Evolutionary conservation across 1,140 invertebrate genomes (phyloP).

Genomic region (Bombus sylvicola): DNA sequence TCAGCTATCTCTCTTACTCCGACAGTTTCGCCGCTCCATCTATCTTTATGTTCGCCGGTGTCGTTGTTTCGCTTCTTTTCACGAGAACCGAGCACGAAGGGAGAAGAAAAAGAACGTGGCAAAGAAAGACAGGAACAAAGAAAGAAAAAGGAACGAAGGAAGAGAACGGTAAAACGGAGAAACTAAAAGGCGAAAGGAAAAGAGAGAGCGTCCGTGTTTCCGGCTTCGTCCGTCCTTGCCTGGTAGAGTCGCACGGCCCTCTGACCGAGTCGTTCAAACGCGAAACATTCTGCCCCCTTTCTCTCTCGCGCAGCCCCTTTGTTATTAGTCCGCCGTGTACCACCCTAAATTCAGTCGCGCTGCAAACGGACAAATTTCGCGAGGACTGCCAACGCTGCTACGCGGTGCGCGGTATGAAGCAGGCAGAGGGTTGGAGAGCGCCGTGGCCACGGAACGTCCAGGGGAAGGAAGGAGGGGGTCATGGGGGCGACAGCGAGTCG

Average conservation of each 20-base stretch:
- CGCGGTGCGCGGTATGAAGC: not conserved
- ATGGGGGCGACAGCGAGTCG: not conserved
- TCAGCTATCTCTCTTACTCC: not conserved
- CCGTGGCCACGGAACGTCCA: no score
- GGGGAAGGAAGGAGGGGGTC: not conserved
- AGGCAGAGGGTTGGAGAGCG: no score
- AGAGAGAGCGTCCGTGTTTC: slow-evolving; percentile 4
- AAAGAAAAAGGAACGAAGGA: not conserved
- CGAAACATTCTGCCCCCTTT: not conserved
- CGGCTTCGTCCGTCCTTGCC: slow-evolving; percentile 1
- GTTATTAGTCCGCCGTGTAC: slow-evolving; percentile 68
- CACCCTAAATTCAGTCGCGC: slow-evolving; percentile 70
- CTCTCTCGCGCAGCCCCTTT: slow-evolving; percentile 56
- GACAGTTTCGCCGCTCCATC: not conserved
- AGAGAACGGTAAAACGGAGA: not conserved
- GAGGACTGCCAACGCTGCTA: not conserved
- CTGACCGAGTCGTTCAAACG: slow-evolving; percentile 23
- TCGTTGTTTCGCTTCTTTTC: slow-evolving; percentile 30
- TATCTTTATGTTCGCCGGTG: slow-evolving; percentile 8
- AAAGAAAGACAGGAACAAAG: not conserved
- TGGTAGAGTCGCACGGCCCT: slow-evolving; percentile 22
- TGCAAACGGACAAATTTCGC: slow-evolving; percentile 67
- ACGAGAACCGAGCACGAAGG: not conserved
- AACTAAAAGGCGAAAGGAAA: not conserved
- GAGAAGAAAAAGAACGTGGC: not conserved